A percentile compares a stretch with the other conserved stretches of the same genome.
These are phyloP conservation scores for Ochotona princeps DNA, from an alignment of 2,113 vertebrate species.

Conservation along the genomic window DNA sequence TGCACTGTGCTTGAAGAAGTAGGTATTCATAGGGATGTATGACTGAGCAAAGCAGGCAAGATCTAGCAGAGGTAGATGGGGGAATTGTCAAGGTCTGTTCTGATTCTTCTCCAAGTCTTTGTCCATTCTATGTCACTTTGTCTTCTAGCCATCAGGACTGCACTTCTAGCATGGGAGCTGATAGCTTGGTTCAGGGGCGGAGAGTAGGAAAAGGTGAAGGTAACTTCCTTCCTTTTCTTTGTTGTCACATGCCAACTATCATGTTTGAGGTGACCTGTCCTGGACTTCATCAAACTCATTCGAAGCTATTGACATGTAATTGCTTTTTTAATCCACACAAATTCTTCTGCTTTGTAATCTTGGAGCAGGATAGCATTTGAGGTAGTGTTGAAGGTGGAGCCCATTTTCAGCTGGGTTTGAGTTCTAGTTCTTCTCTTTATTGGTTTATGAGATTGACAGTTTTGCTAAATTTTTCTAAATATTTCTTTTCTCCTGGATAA, in stretches of 20 bases:
- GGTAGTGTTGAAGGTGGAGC: neutral
- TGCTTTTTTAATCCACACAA: neutral
- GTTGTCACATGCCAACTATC: neutral
- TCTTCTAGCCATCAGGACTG: neutral
- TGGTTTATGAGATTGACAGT: neutral
- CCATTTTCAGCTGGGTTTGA: neutral
- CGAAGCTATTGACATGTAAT: neutral
- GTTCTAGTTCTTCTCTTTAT: neutral
- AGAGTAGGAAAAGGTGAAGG: fast-evolving
- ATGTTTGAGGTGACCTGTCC: neutral
- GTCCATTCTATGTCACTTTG: neutral
- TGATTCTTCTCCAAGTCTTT: neutral
- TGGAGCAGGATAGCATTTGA: neutral
- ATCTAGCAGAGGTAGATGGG: no score
- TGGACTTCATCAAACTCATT: neutral
- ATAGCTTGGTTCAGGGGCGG: neutral
- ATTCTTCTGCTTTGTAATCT: neutral
- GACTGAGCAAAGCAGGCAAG: neutral
- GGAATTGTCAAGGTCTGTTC: neutral
- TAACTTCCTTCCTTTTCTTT: neutral
- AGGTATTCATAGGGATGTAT: neutral
- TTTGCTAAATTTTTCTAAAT: constrained; percentile 2
- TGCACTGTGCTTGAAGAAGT: neutral
- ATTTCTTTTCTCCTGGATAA: neutral
- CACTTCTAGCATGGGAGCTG: neutral